Evolutionary conservation across 1,140 invertebrate species (phyloP).

Genomic region (Andrena cerasifolii): DNA sequence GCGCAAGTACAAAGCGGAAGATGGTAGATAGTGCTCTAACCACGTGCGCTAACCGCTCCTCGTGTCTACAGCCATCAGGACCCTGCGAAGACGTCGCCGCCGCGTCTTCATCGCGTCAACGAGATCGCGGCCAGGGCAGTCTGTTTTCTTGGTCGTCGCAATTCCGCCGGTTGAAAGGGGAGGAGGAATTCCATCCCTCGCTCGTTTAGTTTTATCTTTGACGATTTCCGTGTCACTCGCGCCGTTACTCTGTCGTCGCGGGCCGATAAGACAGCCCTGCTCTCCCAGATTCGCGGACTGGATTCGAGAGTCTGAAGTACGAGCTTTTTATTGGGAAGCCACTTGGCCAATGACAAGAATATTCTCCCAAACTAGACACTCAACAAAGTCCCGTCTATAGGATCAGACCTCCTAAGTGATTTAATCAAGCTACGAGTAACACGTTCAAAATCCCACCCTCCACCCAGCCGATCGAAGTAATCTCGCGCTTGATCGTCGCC

Average conservation of each 20-base stretch:
- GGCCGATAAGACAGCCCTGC: conserved; percentile 17
- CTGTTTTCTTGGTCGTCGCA: neutral
- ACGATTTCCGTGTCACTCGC: conserved; percentile 33
- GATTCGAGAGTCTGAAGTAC: too few relatives aligned
- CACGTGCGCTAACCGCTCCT: conserved; percentile 15
- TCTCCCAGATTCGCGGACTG: neutral
- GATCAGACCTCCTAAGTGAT: too few relatives aligned
- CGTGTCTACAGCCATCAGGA: conserved; percentile 33
- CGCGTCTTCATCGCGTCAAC: conserved; percentile 63
- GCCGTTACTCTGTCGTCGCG: neutral
- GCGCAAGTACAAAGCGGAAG: conserved; percentile 60
- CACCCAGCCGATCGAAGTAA: too few relatives aligned
- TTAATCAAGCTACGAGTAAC: too few relatives aligned
- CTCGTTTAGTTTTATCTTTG: conserved; percentile 55
- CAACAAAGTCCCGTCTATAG: too few relatives aligned
- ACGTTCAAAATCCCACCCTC: too few relatives aligned
- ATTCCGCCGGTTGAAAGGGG: neutral
- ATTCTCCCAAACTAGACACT: too few relatives aligned
- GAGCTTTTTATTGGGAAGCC: too few relatives aligned
- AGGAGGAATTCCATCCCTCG: neutral
- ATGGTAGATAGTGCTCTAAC: conserved; percentile 56
- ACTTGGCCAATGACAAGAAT: too few relatives aligned
- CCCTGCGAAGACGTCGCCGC: conserved; percentile 35
- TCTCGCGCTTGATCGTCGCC: too few relatives aligned
- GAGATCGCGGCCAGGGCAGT: conserved; percentile 7